A percentile compares a stretch with the other conserved stretches of the same genome.
Evolutionary conservation across 2,113 vertebrate species (phyloP).

Genomic region (Pelodiscus sinensis): DNA sequence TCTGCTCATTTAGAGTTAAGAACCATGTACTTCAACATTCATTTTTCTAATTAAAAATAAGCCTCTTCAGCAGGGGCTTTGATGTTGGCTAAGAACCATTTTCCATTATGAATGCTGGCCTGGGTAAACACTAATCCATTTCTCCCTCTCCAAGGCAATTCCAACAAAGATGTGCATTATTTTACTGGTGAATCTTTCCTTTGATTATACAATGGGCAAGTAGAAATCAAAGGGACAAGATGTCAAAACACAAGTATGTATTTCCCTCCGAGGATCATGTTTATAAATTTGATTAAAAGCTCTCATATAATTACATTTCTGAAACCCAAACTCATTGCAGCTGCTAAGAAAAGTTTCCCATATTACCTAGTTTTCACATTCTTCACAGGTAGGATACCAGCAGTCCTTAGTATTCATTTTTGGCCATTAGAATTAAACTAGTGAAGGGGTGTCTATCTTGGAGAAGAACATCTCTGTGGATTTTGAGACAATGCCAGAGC

Average conservation of each 20-base stretch:
- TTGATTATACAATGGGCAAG: neutral
- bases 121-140: neutral
- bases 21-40: neutral
- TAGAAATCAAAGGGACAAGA: neutral
- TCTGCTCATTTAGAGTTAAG: slow-evolving; percentile 29
- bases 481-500: neutral
- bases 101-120: slow-evolving; percentile 31
- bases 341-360: neutral
- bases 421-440: neutral
- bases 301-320: slow-evolving; percentile 36
- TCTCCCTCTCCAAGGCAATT: neutral
- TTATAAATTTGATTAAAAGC: slow-evolving; percentile 34
- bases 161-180: neutral
- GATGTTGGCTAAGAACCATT: neutral
- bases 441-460: neutral
- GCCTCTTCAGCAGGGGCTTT: neutral
- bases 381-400: neutral
- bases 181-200: neutral
- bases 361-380: rapidly evolving
- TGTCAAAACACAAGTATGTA: slow-evolving; percentile 15
- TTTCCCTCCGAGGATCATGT: neutral
- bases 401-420: neutral
- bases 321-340: slow-evolving; percentile 19
- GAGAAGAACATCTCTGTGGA: neutral
- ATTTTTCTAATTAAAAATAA: slow-evolving; percentile 41